Percentiles rank a stretch among this genome's conserved stretches.
Conservation (phyloP, 64 coral and sea anemone genomes). For the Porites australiensis region DNA sequence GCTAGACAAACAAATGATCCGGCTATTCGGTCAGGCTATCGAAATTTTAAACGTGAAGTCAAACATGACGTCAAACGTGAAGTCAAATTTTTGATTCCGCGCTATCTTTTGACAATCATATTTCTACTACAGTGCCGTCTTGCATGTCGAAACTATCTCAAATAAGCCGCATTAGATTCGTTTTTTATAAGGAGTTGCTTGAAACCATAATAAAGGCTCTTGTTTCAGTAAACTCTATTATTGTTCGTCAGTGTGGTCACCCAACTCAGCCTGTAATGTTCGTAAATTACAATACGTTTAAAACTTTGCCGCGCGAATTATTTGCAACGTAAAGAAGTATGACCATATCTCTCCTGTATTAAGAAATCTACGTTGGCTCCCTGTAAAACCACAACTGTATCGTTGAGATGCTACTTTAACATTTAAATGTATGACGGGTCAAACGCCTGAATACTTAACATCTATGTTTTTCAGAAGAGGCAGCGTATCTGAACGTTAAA, state of each 20-base stretch:
- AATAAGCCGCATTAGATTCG: neutral
- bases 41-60: too few species aligned
- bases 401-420: neutral
- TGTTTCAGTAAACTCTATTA: neutral
- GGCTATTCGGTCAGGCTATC: too few species aligned
- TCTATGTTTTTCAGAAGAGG: constrained; percentile 29
- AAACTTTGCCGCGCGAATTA: constrained; percentile 26
- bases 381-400: neutral
- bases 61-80: too few species aligned
- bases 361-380: too few species aligned
- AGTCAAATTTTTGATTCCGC: neutral
- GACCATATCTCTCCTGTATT: too few species aligned
- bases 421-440: neutral
- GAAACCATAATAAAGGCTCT: neutral
- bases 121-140: neutral
- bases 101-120: neutral
- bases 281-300: neutral
- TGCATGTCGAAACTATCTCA: constrained; percentile 14
- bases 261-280: neutral
- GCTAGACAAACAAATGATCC: too few species aligned
- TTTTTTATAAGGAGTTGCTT: neutral
- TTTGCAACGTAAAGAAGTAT: too few species aligned
- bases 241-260: neutral
- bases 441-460: neutral
- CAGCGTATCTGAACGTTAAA: neutral